Base-by-base conservation (phyloP, 2,888 invertebrate species). In the Amiota mariae region DNA sequence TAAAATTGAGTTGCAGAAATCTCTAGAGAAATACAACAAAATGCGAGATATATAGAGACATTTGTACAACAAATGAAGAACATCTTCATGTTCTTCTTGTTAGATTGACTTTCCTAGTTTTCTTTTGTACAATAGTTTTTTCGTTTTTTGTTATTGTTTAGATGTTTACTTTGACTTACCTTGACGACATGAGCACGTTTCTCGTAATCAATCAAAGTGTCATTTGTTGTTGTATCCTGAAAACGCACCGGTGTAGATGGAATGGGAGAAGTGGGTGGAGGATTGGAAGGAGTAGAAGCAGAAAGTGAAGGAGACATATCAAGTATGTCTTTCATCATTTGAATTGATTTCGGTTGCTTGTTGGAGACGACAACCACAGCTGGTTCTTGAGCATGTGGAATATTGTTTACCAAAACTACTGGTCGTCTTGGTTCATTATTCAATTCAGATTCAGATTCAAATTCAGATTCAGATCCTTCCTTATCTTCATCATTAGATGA, bases 121-220 rank as follows among this genome's bases (percentile, higher is more conserved):
- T 36, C 36, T 2, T 36, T 36, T 36, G 36, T 36, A 36, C 36
- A 24, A 24, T 24, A 3, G 24, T 2, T 36, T 36, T 36, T 36
- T 6, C 6, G 3, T 36, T 36, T 36, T 4, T 36, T 24, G 1
- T 24, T 24, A 3, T 1, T 24, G 1, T 36, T 36, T 4, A 36
- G 36, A 6, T 36, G 36, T 36, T 36, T 36, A 36, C 6, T 36
- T 36, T 36, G 36, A 85, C 81, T 90, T 89, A 89, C 88, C 88
- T 89, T 76, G 77, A 88, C 88, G 75, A 91, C 88, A 82, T 88
- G 88, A 73, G 89, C 86, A 77, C 90, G 88, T 76, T 90, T 90
- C 72, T 85, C 87, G 75, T 84, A 82, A 85, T 90, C 89, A 81
- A 88, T 88, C 80, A 87, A 81, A 75, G 80, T 83, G 36, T 75